A percentile compares a stretch with the other conserved stretches of the same genome.
These are phyloP conservation scores for Poicephalus meyeri DNA, from an alignment of 2,113 vertebrate genomes.

Conservation along the genomic window DNA sequence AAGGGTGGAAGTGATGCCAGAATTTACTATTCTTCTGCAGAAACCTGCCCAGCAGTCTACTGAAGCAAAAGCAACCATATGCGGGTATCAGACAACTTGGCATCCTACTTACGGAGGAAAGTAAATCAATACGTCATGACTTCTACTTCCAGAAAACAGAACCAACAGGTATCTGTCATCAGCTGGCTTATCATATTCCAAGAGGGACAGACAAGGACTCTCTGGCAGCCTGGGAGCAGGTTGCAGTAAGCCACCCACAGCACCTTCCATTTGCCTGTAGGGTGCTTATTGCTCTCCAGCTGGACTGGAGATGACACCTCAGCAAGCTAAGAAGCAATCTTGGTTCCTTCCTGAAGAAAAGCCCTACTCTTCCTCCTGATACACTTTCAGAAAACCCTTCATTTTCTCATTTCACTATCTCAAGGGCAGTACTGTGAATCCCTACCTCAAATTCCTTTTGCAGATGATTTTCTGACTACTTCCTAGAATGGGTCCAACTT, in stretches of 20 bases:
- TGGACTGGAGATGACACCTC: not conserved
- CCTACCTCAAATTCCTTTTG: not conserved
- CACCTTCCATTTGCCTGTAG: not conserved
- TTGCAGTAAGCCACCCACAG: not conserved
- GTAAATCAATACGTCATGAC: not conserved
- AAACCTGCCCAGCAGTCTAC: not conserved
- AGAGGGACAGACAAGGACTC: not conserved
- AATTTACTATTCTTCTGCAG: not conserved
- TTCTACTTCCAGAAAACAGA: not conserved
- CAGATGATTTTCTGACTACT: not conserved
- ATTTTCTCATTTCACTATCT: not conserved
- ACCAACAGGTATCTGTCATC: not conserved
- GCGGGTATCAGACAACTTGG: not conserved
- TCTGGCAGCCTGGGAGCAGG: accelerated
- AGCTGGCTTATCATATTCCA: not conserved
- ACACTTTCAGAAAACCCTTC: not conserved
- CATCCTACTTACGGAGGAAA: not conserved
- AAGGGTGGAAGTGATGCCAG: not conserved
- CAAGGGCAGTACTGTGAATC: not conserved
- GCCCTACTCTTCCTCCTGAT: not conserved
- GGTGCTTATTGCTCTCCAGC: not conserved
- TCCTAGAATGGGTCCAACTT: not conserved
- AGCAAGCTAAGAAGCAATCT: not conserved
- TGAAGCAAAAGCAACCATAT: not conserved
- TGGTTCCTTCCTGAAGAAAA: not conserved